Conservation (phyloP, 1,140 invertebrate species). For the Parasteatoda tepidariorum region DNA sequence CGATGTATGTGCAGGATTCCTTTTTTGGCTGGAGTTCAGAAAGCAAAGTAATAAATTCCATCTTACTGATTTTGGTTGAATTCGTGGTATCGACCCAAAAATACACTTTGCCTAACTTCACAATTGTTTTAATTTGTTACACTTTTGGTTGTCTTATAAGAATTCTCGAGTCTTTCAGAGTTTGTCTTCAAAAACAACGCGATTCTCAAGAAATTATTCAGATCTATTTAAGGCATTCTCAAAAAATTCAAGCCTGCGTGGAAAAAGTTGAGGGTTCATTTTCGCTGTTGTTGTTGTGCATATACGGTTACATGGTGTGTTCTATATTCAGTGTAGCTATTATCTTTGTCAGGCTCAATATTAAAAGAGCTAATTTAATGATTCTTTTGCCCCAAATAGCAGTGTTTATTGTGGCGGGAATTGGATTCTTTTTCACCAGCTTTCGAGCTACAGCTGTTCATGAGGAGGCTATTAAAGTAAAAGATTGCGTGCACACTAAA, state of each 20-base stretch:
- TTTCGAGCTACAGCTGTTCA: conserved; percentile 17
- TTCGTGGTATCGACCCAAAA: conserved; percentile 1
- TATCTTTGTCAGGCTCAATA: conserved; percentile 6
- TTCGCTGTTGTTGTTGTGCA: neutral
- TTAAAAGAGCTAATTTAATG: neutral
- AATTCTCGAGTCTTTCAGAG: conserved; percentile 8
- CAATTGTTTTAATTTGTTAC: conserved; percentile 12
- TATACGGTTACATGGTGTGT: conserved; percentile 14
- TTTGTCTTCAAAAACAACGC: neutral
- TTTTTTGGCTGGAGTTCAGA: conserved; percentile 25
- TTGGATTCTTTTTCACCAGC: conserved; percentile 9
- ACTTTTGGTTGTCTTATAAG: conserved; percentile 8
- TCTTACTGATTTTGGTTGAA: neutral
- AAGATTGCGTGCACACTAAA: neutral
- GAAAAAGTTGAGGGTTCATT: neutral
- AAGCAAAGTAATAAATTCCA: neutral
- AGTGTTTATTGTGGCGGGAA: neutral
- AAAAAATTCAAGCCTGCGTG: neutral
- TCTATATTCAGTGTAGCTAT: conserved; percentile 5
- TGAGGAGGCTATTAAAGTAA: neutral
- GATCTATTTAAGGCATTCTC: neutral
- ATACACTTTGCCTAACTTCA: conserved; percentile 15
- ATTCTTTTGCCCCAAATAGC: neutral
- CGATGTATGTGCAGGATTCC: neutral
- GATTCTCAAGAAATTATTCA: neutral